Base-by-base conservation (phyloP, 2,797 vertebrate genomes). In the Chelmon rostratus region DNA sequence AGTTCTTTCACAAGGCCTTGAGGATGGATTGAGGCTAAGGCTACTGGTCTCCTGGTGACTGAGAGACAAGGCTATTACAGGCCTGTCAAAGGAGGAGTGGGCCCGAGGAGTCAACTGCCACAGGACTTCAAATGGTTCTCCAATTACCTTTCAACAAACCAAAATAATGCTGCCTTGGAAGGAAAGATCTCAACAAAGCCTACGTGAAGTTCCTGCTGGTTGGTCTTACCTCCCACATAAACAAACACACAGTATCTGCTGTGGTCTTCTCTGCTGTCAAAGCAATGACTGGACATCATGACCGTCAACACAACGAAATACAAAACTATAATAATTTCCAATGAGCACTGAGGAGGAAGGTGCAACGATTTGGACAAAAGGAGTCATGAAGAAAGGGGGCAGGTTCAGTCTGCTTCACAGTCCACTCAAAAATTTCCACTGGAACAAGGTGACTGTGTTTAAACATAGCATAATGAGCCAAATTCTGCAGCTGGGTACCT, bases 61-160 rank as follows among this genome's bases (percentile, higher is more conserved):
- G 88, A 86, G 84, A 94, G 89, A 94, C 85, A 93, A 79, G 72
- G 78, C 93, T 90, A 94, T 94, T 93, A 94, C 71, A 79, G 73
- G 72, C 67, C 89, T 91, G 91, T 94, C 90, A 92, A 70, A 76
- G 61, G 71, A 85, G 67, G 71, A 87, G 79, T 72, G 57, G 70
- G 77, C 61, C 78, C 84, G 79, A 92, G 83, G 79, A 92, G 89
- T 89, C 85, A 85, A 77, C 86, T 90, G 78, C 83, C 76, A 63
- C 75, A 82, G 64, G 80, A 66, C 70, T 89, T 86, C 75, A 92
- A 92, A 80, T 80, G 86, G 66, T 68, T 82, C 83, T 80, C 79
- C 88, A 88, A 93, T 94, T 90, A 88, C 87, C 47, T 83, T 83
- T 91, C 86, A 87, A 84, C 71, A 83, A 67, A 64, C 70, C 77